Evolutionary conservation across 2,113 vertebrate genomes (phyloP).

Genomic region (Cacatua alba): DNA sequence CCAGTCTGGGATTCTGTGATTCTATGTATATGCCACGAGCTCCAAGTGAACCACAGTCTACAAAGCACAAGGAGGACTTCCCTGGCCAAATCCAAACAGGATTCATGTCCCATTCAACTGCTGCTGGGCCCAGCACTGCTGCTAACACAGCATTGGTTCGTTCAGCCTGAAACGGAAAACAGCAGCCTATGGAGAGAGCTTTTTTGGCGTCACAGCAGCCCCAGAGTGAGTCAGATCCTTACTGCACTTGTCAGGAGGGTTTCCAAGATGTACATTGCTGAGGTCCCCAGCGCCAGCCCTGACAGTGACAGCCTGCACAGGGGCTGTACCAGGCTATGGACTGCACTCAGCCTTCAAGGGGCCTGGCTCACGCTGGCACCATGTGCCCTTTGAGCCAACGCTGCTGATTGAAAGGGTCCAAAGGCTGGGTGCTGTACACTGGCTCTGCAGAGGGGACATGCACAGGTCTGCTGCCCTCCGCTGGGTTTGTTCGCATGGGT

Average conservation of each 20-base stretch:
- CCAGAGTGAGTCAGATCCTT: not conserved
- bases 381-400: not conserved
- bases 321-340: not conserved
- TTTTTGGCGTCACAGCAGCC: not conserved
- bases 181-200: not conserved
- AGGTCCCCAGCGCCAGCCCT: not conserved
- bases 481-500: not conserved
- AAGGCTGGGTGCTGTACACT: not conserved
- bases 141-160: not conserved
- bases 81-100: not conserved
- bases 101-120: not conserved
- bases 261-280: not conserved
- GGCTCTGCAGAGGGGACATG: not conserved
- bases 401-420: not conserved
- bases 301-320: no score
- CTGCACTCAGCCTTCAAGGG: not conserved
- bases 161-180: not conserved
- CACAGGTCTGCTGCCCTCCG: not conserved
- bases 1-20: not conserved
- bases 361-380: not conserved
- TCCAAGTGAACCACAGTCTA: not conserved
- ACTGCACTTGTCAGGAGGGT: not conserved
- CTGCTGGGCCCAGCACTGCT: not conserved
- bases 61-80: not conserved
- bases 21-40: fast-evolving